phyloP scores from a whole-genome alignment of 2,113 vertebrate species.

The Ariopsis seemanni region DNA sequence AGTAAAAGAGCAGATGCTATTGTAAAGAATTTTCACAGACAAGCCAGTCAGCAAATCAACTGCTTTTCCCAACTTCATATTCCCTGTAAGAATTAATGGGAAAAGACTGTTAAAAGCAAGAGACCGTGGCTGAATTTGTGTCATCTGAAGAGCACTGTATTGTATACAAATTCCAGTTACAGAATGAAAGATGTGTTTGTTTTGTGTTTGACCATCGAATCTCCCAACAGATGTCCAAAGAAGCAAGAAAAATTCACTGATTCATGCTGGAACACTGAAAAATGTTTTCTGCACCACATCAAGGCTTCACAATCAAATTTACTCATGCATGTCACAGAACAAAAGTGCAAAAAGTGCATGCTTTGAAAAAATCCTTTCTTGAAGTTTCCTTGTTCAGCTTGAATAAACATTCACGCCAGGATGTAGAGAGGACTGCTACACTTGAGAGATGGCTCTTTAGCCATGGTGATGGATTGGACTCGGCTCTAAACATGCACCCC shows the following conservation, averaged over 20 bases:
- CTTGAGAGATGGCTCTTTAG: slow-evolving; percentile 49
- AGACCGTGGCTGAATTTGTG: not conserved
- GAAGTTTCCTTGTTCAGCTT: not conserved
- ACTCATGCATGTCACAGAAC: not conserved
- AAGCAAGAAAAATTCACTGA: not conserved
- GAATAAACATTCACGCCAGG: slow-evolving; percentile 22
- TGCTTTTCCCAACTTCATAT: slow-evolving; percentile 17
- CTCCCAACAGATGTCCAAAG: slow-evolving; percentile 3
- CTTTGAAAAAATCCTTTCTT: not conserved
- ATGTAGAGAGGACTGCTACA: not conserved
- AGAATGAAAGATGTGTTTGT: not conserved
- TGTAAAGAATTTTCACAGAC: slow-evolving; percentile 18
- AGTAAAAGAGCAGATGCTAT: not conserved
- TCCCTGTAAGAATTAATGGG: slow-evolving; percentile 31
- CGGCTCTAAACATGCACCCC: slow-evolving; percentile 54
- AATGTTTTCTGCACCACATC: too few species aligned
- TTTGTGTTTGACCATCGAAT: not conserved
- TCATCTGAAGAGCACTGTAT: not conserved
- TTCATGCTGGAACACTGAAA: not conserved
- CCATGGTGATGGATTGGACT: slow-evolving; percentile 66
- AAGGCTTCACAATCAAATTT: not conserved
- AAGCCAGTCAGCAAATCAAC: not conserved
- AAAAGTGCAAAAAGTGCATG: not conserved
- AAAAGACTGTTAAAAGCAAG: slow-evolving; percentile 2
- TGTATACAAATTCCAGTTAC: slow-evolving; percentile 18